phyloP scores from a whole-genome alignment of 2,113 vertebrate species.

The Pavo muticus region DNA sequence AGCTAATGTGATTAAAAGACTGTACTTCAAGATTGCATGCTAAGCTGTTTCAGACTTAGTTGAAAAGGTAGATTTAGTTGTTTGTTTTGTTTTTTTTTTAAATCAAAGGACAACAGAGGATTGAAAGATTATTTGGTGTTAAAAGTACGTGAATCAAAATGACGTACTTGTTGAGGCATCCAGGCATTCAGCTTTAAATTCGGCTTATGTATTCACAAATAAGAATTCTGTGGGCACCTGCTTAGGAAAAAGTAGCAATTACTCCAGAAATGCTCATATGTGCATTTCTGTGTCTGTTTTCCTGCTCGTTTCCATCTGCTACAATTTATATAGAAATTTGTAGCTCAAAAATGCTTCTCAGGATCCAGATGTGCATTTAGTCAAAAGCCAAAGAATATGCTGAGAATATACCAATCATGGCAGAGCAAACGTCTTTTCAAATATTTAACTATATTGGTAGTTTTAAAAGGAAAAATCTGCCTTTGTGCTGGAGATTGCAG shows the following conservation, averaged over 20 bases:
- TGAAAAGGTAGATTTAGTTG: neutral
- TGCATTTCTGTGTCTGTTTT: neutral
- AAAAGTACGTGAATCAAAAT: neutral
- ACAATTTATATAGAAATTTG: neutral
- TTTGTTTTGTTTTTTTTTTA: neutral
- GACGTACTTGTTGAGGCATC: neutral
- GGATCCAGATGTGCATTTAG: neutral
- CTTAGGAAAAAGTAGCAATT: neutral
- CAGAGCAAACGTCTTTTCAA: neutral
- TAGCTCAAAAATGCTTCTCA: neutral
- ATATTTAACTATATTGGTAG: neutral
- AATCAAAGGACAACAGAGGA: neutral
- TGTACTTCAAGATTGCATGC: constrained; percentile 72
- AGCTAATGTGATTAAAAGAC: constrained; percentile 81
- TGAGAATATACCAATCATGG: neutral
- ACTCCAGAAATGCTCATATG: neutral
- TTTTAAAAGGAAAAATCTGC: neutral
- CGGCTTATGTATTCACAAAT: neutral
- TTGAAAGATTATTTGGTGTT: neutral
- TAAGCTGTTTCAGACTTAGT: constrained; percentile 65
- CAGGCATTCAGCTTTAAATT: neutral
- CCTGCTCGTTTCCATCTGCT: neutral
- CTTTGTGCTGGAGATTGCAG: neutral
- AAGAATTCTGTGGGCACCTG: neutral
- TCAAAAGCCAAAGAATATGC: neutral